Evolutionary conservation across 2,797 vertebrate species (phyloP).

Genomic region (Anomalospiza imberbis): DNA sequence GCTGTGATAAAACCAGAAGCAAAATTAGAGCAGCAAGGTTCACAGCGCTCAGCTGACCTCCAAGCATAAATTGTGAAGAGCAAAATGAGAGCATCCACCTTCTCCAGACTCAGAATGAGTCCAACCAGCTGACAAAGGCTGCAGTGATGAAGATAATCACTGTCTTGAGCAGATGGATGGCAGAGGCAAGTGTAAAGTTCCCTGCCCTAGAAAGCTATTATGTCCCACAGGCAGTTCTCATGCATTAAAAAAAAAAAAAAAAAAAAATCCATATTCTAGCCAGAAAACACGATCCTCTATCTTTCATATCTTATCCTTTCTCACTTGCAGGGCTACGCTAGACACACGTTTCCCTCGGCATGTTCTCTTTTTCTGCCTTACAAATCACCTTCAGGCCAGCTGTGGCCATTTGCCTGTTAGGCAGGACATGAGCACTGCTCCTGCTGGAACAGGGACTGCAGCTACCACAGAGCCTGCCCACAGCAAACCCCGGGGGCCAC

Average conservation of each 20-base stretch:
- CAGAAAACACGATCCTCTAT: neutral
- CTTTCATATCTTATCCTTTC: neutral
- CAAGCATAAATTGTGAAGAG: neutral
- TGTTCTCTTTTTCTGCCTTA: neutral
- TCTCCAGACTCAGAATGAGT: neutral
- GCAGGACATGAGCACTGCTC: rapidly evolving
- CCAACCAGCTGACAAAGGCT: neutral
- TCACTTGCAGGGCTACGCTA: neutral
- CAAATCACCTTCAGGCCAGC: neutral
- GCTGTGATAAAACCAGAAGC: neutral
- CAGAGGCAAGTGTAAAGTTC: neutral
- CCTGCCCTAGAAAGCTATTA: neutral
- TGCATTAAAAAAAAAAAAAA: neutral
- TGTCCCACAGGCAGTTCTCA: neutral
- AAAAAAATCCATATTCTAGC: neutral
- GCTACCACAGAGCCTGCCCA: neutral
- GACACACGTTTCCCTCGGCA: neutral
- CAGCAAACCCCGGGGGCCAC: neutral
- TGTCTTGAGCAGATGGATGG: neutral
- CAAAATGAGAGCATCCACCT: neutral
- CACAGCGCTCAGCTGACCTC: neutral
- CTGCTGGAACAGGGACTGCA: neutral
- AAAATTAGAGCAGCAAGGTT: neutral
- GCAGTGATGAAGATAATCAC: neutral
- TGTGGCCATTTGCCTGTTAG: neutral